Evolutionary conservation across 1,140 invertebrate species (phyloP).

Genomic region (Hormaphis cornu): DNA sequence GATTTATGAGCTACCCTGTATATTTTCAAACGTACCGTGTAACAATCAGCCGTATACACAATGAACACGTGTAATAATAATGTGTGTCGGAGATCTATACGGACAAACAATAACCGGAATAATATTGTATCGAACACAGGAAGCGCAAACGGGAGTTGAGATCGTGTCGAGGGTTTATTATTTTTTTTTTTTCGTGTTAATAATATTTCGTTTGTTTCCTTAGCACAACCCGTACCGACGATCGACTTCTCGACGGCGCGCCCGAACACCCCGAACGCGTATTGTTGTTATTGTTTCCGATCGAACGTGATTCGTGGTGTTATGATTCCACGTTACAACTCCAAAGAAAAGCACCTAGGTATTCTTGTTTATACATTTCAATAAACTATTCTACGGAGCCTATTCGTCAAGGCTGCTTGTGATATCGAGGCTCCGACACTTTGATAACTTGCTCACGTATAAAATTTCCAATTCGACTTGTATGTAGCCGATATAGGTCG

Average conservation of each 20-base stretch:
- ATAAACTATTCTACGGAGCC: neutral
- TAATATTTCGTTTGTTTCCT: neutral
- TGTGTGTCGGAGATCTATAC: conserved; percentile 5
- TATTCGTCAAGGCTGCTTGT: conserved; percentile 6
- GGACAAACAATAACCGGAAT: conserved; percentile 6
- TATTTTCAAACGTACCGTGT: neutral
- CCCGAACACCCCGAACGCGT: neutral
- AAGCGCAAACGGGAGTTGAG: neutral
- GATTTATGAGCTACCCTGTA: no score
- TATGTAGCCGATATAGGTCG: no score
- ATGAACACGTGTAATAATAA: conserved; percentile 18
- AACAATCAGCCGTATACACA: conserved; percentile 1
- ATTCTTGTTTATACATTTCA: conserved; percentile 14
- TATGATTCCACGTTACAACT: no score
- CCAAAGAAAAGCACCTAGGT: no score
- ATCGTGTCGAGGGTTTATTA: neutral
- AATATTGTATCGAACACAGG: conserved; percentile 9
- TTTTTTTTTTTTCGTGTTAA: neutral
- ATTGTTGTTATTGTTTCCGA: no score
- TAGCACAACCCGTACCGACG: neutral
- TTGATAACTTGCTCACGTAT: conserved; percentile 12
- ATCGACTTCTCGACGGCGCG: conserved; percentile 9
- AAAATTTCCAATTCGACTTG: conserved; percentile 7
- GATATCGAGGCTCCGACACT: conserved; percentile 15
- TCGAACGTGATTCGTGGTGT: no score